Evolutionary conservation across 2,888 invertebrate genomes (phyloP), one percentile per base, ranked within the genome.

Genomic region (Theretra japonica): DNA sequence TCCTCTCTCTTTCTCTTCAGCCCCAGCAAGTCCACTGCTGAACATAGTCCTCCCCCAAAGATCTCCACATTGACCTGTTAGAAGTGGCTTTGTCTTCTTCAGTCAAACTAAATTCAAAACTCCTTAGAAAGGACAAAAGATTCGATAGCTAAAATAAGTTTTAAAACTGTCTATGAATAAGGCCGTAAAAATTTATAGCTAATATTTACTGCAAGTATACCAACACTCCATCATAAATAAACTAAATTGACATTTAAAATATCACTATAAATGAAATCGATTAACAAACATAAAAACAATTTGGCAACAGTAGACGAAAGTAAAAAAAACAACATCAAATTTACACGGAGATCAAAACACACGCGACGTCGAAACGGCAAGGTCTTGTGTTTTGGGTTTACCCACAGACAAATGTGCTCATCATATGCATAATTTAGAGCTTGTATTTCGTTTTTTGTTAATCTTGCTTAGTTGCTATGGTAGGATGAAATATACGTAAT

Each of bases 301-400:
- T 58, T 58, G 28, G 30, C 28, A 65, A 65, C 17, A 19, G 33
- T 23, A 23, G 23, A 65, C 65, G 41, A 48, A 21, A 65, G n/a
- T n/a, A 65, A 65, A 41, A 23, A 41, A 21, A 5, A 25, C 19
- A 4, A 53, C 23, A 65, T 17, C 41, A 65, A 48, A 23, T 65
- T n/a, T 65, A 41, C 65, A 7, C 11, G 23, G 41, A 17, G 41
- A 48, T 21, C 41, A 11, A 65, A 7, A 21, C 21, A 11, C 65
- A 23, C 23, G 41, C 15, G 4, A 17, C 1, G n/a, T 6, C 23
- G 21, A 48, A 65, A 41, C 25, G 48, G 23, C 65, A 65, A 65
- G 48, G 65, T 65, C 41, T 48, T 65, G 41, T 62, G 23, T 41
- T 8, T 23, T 65, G 65, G 65, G 65, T 48, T 65, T 65, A 65